Percentiles rank a stretch among this genome's conserved stretches.
These are phyloP conservation scores for Muscicapa adusta DNA, from an alignment of 2,113 vertebrate species.

Conservation along the genomic window DNA sequence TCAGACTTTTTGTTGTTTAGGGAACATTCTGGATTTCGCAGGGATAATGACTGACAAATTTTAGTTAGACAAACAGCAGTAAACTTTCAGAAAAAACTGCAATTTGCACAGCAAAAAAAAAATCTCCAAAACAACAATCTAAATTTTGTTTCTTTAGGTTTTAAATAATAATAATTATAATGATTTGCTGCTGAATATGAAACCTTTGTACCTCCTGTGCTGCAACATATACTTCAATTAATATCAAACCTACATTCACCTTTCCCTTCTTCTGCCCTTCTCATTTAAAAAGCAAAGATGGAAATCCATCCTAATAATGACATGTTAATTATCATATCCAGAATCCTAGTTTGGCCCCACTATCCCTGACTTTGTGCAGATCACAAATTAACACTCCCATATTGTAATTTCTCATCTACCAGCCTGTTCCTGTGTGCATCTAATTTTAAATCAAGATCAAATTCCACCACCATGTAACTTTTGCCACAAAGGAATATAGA, in stretches of 20 bases:
- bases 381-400: background rate
- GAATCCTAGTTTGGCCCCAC: background rate
- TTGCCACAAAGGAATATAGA: background rate
- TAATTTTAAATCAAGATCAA: background rate
- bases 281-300: background rate
- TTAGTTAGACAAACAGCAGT: background rate
- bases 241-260: background rate
- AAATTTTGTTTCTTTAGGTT: background rate
- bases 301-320: background rate
- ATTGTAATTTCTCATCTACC: background rate
- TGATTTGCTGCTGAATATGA: background rate
- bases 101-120: background rate
- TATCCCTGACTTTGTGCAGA: background rate
- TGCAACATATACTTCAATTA: background rate
- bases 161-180: background rate
- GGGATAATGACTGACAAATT: background rate
- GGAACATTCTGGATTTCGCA: background rate
- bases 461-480: background rate
- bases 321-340: background rate
- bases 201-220: background rate
- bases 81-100: background rate
- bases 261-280: background rate
- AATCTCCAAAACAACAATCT: background rate
- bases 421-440: background rate
- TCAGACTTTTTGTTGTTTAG: background rate